Percentiles rank a stretch among this genome's conserved stretches.
phyloP scores from a whole-genome alignment of 2,888 invertebrate species.

The Argynnis bischoffii region DNA sequence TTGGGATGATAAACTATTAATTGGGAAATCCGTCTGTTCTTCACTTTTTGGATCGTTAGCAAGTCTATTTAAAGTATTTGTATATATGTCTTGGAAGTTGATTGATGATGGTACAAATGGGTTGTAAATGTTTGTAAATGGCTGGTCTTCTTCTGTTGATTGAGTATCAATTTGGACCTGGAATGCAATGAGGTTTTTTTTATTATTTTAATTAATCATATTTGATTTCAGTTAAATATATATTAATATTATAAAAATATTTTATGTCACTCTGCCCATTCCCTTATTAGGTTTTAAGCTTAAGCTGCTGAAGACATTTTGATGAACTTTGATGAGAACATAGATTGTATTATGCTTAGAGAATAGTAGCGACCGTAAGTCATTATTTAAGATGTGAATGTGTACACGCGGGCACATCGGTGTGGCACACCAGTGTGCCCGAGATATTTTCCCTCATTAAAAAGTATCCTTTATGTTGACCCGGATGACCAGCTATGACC shows the following conservation, averaged over 20 bases:
- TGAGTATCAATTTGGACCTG: constrained; percentile 48
- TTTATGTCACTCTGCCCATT: no score
- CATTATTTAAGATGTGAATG: no score
- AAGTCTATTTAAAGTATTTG: constrained; percentile 43
- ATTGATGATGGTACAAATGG: constrained; percentile 49
- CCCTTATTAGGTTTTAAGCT: no score
- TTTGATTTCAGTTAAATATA: not conserved
- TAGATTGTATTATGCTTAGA: no score
- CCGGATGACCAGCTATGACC: no score
- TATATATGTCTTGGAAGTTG: constrained; percentile 59
- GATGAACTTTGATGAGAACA: no score
- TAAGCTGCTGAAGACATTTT: no score
- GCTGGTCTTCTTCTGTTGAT: constrained; percentile 49
- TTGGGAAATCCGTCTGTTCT: constrained; percentile 43
- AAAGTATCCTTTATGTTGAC: no score
- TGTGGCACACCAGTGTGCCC: no score
- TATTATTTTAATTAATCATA: not conserved
- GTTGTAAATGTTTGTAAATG: constrained; percentile 35
- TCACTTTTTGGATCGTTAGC: constrained; percentile 45
- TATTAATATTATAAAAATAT: not conserved
- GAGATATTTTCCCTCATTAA: no score
- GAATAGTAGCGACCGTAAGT: no score
- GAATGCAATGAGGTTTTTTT: constrained; percentile 22
- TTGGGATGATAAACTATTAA: constrained; percentile 44
- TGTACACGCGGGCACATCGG: no score